Evolutionary conservation across 2,888 invertebrate genomes (phyloP), one percentile per base, ranked within the genome.

Genomic region (Sialis lutaria): DNA sequence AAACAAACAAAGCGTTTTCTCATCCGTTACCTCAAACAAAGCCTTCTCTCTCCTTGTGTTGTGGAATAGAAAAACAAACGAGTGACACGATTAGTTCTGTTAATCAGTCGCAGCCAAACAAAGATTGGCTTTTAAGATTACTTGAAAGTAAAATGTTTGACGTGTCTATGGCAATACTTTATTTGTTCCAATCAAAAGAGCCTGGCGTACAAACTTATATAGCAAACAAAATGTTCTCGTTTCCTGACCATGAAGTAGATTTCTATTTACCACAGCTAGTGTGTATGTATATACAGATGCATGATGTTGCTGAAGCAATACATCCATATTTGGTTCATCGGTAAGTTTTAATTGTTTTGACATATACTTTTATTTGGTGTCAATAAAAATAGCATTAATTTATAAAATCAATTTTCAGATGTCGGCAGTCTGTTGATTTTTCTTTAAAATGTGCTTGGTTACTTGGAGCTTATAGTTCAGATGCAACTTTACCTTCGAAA

Each of bases 231-330:
- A 80, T 98, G 70, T 97, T 97, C 68, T 90, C 86, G 65, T 97
- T 97, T 67, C 80, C 83, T 33, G 79, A 88, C 64, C 75, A 74
- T 53, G 92, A 95, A 55, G 92, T 97, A 52, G 96, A 98, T 70
- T 91, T 96, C 65, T 98, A 96, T 69, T 77, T 98, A 63, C 97
- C 97, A 43, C 98, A 98, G 68, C 69, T 98, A 60, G 85, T 98
- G 59, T 91, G 91, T 59, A 92, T 98, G 90, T 98, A 96, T 65
- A 88, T 97, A 67, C 93, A 96, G 70, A 91, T 95, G 81, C 86
- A 86, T 59, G 96, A 96, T 63, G 82, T 96, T 55, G 96, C 97
- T 47, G 96, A 97, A 71, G 90, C 88, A 51, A 70, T 88, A 48
- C 85, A 87, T 68, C 82, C 86, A 6, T 88, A 87, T 64, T 67